A percentile compares a stretch with the other conserved stretches of the same genome.
Conservation (phyloP, 2,888 invertebrate species). For the Microplitis deprimator region DNA sequence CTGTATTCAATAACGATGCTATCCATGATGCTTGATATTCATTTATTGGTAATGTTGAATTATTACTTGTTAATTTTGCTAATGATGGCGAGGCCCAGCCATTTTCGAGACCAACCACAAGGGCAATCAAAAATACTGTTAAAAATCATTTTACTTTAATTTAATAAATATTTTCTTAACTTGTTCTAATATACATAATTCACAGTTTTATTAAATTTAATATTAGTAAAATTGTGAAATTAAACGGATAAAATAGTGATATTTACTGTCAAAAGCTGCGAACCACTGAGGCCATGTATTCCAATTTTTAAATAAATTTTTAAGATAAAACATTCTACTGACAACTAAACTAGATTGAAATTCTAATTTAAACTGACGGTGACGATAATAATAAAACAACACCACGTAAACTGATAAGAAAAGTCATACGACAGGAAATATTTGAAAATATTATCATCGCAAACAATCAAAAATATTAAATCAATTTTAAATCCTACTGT, state of each 20-base stretch:
- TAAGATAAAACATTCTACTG: background rate
- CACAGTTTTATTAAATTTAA: no score
- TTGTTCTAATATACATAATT: no score
- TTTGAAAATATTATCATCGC: background rate
- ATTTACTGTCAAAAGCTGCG: slow-evolving; percentile 43
- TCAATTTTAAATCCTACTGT: background rate
- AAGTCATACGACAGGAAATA: background rate
- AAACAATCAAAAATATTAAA: background rate
- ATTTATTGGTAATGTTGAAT: slow-evolving; percentile 53
- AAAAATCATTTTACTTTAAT: background rate
- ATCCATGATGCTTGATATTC: slow-evolving; percentile 60
- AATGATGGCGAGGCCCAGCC: slow-evolving; percentile 63
- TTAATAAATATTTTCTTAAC: no score
- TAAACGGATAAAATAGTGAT: background rate
- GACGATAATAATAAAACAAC: background rate
- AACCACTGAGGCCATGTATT: slow-evolving; percentile 49
- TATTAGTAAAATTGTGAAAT: no score
- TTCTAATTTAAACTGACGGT: background rate
- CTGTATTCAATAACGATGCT: slow-evolving; percentile 58
- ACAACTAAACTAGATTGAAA: background rate
- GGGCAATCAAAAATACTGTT: slow-evolving; percentile 24
- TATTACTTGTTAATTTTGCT: slow-evolving; percentile 50
- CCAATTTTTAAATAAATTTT: slow-evolving; percentile 39
- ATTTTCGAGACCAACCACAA: slow-evolving; percentile 8
- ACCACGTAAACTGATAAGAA: background rate